Percentiles rank a stretch among this genome's conserved stretches.
These are phyloP conservation scores for Melanotaenia pygmaea DNA, from an alignment of 2,797 vertebrate species.

Conservation along the genomic window DNA sequence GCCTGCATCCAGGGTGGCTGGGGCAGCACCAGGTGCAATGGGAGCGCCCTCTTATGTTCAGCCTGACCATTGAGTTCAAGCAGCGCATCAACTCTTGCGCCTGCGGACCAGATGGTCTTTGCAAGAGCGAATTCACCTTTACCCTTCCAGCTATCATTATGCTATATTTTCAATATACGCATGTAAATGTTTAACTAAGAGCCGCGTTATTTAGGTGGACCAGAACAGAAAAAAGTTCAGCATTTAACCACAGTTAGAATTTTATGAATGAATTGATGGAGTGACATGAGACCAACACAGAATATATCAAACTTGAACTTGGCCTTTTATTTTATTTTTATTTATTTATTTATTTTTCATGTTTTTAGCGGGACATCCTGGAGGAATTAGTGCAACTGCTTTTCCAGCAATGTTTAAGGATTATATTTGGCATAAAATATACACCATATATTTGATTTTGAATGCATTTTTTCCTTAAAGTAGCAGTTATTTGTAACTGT, in stretches of 20 bases:
- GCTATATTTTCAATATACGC: conserved; percentile 16
- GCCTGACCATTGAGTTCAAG: conserved; percentile 84
- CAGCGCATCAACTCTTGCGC: conserved; percentile 74
- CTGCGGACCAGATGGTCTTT: conserved; percentile 60
- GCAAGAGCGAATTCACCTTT: conserved; percentile 42
- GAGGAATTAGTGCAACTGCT: not conserved
- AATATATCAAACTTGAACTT: conserved; percentile 33
- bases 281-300: not conserved
- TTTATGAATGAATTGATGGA: not conserved
- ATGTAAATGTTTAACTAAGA: conserved; percentile 21
- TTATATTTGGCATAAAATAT: not conserved
- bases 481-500: not conserved
- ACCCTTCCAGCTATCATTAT: conserved; percentile 9
- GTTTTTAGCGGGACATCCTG: not conserved
- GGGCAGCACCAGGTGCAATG: conserved; percentile 87
- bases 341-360: too few species aligned
- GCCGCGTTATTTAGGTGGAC: conserved; percentile 12
- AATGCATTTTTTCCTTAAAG: not conserved
- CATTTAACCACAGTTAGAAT: not conserved
- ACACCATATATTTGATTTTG: not conserved
- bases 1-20: conserved; percentile 63
- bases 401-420: not conserved
- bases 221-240: not conserved
- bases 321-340: conserved; percentile 7
- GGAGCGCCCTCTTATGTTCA: conserved; percentile 91